Evolutionary conservation across 2,888 invertebrate species (phyloP).

Genomic region (Anagyrus pseudococci): DNA sequence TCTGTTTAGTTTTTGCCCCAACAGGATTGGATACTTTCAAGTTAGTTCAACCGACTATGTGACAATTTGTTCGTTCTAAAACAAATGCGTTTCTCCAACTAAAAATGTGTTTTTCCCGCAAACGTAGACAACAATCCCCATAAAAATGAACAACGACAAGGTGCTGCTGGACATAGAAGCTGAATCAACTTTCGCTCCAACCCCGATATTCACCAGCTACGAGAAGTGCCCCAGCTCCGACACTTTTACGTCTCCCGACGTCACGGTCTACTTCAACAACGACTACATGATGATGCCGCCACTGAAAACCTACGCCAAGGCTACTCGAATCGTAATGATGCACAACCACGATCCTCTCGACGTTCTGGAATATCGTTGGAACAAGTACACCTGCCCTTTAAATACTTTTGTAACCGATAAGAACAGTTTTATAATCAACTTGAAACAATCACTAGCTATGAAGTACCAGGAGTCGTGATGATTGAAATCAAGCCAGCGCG

Average conservation of each 20-base stretch:
- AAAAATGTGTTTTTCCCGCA: not conserved
- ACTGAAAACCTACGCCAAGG: constrained; percentile 51
- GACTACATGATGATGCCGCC: constrained; percentile 55
- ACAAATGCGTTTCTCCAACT: not conserved
- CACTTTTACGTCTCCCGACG: constrained; percentile 35
- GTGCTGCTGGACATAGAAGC: constrained; percentile 40
- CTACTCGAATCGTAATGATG: constrained; percentile 58
- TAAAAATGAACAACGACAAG: constrained; percentile 37
- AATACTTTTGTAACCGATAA: too few species aligned
- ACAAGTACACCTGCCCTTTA: too few species aligned
- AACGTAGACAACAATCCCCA: constrained; percentile 32
- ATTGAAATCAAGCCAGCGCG: constrained; percentile 48
- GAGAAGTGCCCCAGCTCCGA: constrained; percentile 25
- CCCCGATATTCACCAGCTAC: constrained; percentile 1
- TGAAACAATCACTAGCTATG: constrained; percentile 44
- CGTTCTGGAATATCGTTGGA: constrained; percentile 59
- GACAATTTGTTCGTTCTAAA: constrained; percentile 7
- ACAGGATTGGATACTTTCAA: constrained; percentile 52
- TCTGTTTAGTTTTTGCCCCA: constrained; percentile 60
- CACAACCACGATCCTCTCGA: constrained; percentile 54
- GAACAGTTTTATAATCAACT: too few species aligned
- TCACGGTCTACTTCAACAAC: constrained; percentile 53
- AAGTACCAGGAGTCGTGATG: constrained; percentile 48
- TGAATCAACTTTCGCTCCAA: constrained; percentile 32
- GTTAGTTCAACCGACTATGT: constrained; percentile 44